phyloP scores from a whole-genome alignment of 1,140 invertebrate genomes.

The Episyrphus balteatus region DNA sequence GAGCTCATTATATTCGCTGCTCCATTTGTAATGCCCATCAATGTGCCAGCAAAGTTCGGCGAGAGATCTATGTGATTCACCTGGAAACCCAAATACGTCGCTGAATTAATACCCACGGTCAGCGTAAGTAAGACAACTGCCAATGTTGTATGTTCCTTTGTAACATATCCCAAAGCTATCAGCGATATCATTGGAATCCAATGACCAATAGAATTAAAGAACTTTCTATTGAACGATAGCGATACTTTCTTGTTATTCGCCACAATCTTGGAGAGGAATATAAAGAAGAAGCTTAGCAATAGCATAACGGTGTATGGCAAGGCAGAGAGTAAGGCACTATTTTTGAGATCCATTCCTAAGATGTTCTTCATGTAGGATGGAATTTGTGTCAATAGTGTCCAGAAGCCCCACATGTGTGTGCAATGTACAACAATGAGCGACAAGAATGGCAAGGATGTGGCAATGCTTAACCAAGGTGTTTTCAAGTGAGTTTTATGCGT shows the following conservation, averaged over 20 bases:
- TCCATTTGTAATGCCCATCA: constrained; percentile 60
- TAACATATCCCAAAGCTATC: constrained; percentile 48
- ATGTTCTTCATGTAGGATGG: constrained; percentile 83
- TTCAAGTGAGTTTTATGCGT: background rate
- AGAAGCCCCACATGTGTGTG: constrained; percentile 88
- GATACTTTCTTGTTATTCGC: constrained; percentile 43
- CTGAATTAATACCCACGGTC: constrained; percentile 66
- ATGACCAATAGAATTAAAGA: constrained; percentile 53
- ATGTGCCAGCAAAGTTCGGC: constrained; percentile 61
- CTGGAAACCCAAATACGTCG: constrained; percentile 57
- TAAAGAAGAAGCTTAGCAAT: constrained; percentile 53
- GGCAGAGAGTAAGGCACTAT: constrained; percentile 61
- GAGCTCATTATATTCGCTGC: constrained; percentile 60
- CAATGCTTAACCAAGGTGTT: background rate
- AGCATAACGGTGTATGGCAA: constrained; percentile 70
- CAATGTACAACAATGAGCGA: constrained; percentile 75
- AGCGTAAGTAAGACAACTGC: constrained; percentile 51
- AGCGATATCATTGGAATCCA: constrained; percentile 49
- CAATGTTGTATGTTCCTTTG: constrained; percentile 36
- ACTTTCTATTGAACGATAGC: constrained; percentile 47
- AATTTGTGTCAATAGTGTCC: constrained; percentile 82
- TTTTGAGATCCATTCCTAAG: constrained; percentile 63
- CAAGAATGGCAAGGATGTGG: constrained; percentile 54
- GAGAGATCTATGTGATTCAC: constrained; percentile 63
- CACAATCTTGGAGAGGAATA: constrained; percentile 50